Evolutionary conservation across 2,888 invertebrate species (phyloP).

Genomic region (Leucophenga montana): DNA sequence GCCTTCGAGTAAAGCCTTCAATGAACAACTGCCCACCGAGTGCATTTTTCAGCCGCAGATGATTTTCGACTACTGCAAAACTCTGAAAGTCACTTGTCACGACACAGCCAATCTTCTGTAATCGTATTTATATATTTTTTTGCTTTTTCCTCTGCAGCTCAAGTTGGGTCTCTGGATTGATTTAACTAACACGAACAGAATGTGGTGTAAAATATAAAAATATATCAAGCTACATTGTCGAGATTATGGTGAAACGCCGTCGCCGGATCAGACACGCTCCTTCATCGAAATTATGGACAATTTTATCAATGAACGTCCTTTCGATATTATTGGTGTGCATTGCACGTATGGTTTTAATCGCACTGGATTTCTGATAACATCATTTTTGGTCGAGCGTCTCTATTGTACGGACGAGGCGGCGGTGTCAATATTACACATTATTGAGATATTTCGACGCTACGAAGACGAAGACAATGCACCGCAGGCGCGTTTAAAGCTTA

Average conservation of each 20-base stretch:
- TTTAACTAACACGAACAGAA: constrained; percentile 91
- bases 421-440: constrained; percentile 88
- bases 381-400: constrained; percentile 89
- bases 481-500: too few species aligned
- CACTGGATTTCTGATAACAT: constrained; percentile 94
- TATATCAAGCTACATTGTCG: constrained; percentile 90
- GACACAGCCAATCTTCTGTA: not conserved
- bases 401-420: constrained; percentile 91
- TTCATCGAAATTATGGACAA: constrained; percentile 87
- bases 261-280: constrained; percentile 84
- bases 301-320: constrained; percentile 86
- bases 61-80: constrained; percentile 86
- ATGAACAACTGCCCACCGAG: constrained; percentile 87
- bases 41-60: constrained; percentile 90
- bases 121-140: not conserved
- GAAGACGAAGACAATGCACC: constrained; percentile 82
- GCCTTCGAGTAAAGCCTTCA: constrained; percentile 87
- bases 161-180: constrained; percentile 97
- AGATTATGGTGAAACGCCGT: constrained; percentile 95
- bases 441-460: constrained; percentile 87
- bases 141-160: constrained; percentile 74
- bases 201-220: constrained; percentile 87
- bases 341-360: constrained; percentile 99
- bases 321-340: constrained; percentile 84
- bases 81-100: constrained; percentile 79